phyloP scores from a whole-genome alignment of 2,888 invertebrate genomes.

The Falcaria lacertinaria region DNA sequence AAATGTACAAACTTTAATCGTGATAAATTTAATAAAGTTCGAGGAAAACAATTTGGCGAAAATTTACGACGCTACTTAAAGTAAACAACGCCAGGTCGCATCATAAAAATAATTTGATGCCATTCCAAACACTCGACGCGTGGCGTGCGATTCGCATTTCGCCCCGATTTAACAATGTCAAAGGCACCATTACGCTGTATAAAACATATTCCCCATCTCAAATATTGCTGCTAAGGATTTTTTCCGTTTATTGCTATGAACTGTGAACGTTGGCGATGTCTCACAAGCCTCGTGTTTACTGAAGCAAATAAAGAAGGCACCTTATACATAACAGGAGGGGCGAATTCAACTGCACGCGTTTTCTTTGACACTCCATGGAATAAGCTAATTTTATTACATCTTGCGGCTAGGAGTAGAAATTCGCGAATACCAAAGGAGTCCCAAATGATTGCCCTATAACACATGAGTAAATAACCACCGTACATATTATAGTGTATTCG shows the following conservation, averaged over 20 bases:
- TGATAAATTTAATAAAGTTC: background rate
- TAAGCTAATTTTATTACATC: no score
- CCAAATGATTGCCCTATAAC: no score
- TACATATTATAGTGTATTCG: no score
- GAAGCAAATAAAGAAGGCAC: background rate
- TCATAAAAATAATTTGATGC: background rate
- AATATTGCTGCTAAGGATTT: background rate
- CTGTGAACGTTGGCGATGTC: background rate
- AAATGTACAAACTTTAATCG: background rate
- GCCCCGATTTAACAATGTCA: background rate
- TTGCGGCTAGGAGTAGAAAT: no score
- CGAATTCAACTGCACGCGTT: background rate
- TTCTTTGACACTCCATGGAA: background rate
- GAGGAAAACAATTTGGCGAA: background rate
- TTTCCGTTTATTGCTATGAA: background rate
- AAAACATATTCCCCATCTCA: background rate
- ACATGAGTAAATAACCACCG: no score
- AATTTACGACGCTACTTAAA: background rate
- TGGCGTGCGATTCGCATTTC: background rate
- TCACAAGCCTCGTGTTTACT: background rate
- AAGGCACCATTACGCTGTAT: background rate
- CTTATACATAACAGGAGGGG: background rate
- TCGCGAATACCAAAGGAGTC: no score
- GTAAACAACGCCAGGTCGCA: background rate
- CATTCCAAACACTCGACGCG: background rate